Evolutionary conservation across 2,113 vertebrate genomes (phyloP).

Genomic region (Sardina pilchardus): DNA sequence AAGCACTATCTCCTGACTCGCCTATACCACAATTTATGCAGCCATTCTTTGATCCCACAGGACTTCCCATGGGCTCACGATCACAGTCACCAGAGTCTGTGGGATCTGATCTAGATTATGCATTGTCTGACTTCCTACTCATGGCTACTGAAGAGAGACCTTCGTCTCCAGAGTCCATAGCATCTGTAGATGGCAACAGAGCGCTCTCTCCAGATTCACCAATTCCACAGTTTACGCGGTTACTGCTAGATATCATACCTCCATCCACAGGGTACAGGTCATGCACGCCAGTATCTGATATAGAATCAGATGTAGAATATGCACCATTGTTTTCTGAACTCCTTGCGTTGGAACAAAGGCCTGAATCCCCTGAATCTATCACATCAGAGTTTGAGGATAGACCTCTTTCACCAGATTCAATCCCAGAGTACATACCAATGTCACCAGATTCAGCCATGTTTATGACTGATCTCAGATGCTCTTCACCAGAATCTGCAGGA

Average conservation of each 20-base stretch:
- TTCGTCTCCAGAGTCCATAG: slow-evolving; percentile 21
- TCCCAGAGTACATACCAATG: slow-evolving; percentile 44
- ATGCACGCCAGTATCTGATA: slow-evolving; percentile 35
- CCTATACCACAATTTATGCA: slow-evolving; percentile 45
- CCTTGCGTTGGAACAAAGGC: slow-evolving; percentile 39
- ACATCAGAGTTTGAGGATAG: slow-evolving; percentile 38
- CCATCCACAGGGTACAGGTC: slow-evolving; percentile 24
- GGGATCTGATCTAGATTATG: slow-evolving; percentile 10
- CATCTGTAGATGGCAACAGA: slow-evolving; percentile 21
- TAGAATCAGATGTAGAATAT: slow-evolving; percentile 21
- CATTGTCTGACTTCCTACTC: not conserved
- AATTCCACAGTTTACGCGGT: slow-evolving; percentile 25
- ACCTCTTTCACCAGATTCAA: slow-evolving; percentile 44
- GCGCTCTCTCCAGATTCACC: slow-evolving; percentile 31
- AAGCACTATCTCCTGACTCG: not conserved
- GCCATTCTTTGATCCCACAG: slow-evolving; percentile 16
- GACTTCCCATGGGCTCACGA: not conserved
- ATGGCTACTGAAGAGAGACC: slow-evolving; percentile 15
- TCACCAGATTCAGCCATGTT: slow-evolving; percentile 25
- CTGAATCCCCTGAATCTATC: slow-evolving; percentile 55
- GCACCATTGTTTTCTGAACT: slow-evolving; percentile 52
- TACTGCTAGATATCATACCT: not conserved
- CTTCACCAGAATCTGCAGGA: slow-evolving; percentile 30
- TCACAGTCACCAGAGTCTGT: slow-evolving; percentile 26
- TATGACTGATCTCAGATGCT: slow-evolving; percentile 13